Evolutionary conservation across 2,113 vertebrate genomes (phyloP).

Genomic region (Budorcas taxicolor): DNA sequence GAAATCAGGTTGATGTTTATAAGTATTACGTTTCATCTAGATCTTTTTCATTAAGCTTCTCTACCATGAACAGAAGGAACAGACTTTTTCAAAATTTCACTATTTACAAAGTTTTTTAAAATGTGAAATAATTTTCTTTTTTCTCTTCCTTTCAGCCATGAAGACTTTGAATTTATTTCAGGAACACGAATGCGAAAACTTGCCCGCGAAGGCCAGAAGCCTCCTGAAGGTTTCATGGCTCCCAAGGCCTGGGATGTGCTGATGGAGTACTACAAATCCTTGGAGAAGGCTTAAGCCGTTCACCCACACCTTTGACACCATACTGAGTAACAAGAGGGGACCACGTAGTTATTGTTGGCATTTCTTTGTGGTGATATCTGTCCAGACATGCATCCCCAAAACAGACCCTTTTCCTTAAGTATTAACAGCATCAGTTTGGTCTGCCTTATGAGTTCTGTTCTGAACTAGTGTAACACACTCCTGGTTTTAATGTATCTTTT

Average conservation of each 20-base stretch:
- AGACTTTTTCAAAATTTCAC: not conserved
- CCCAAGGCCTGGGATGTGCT: constrained; percentile 94
- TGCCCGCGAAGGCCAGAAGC: constrained; percentile 93
- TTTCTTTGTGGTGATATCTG: constrained; percentile 77
- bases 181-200: constrained; percentile 97
- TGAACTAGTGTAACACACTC: constrained; percentile 74
- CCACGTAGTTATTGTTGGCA: constrained; percentile 67
- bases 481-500: constrained; percentile 77
- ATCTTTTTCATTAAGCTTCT: not conserved
- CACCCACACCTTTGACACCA: constrained; percentile 64
- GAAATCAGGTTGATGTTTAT: not conserved
- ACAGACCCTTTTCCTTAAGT: constrained; percentile 72
- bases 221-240: constrained; percentile 97
- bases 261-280: constrained; percentile 93
- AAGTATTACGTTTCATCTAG: not conserved
- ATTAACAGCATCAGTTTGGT: constrained; percentile 63
- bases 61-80: not conserved
- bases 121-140: not conserved
- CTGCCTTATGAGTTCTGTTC: constrained; percentile 77
- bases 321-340: constrained; percentile 72
- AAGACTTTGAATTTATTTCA: constrained; percentile 98
- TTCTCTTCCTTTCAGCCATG: constrained; percentile 80
- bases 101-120: not conserved
- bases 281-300: constrained; percentile 89
- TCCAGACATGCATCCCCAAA: constrained; percentile 71